Evolutionary conservation across 2,113 vertebrate genomes (phyloP), one percentile per base, ranked within the genome.

Genomic region (Pipa parva): DNA sequence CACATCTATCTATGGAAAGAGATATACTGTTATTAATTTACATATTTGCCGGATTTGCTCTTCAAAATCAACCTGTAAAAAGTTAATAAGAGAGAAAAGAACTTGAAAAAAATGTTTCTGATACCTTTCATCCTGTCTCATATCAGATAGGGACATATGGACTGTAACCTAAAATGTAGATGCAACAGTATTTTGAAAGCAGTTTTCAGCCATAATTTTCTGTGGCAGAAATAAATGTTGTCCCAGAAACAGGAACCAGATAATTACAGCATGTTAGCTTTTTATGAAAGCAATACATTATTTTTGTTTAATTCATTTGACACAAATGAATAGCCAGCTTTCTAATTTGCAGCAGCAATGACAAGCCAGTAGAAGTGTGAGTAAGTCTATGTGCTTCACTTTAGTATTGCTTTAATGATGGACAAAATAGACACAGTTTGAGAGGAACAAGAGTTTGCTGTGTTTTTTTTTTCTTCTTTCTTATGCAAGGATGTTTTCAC

Each of bases 401-500:
- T 54, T 71, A 48, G 54, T 61, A 71, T 74, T 60, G 31, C 68
- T 75, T 50, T 64, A 76, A 72, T 63, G 63, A 50, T 0, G 0
- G 42, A 58, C 13, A 74, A 63, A 77, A 73, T 75, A 48, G 60
- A n/a, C 26, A 37, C 60, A 71, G 78, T 64, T 74, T 57, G 17
- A 55, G 50, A 73, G 55, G 36, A 20, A 75, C 81, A 65, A 68
- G 25, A 57, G 79, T 80, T 77, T 77, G 72, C 72, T 78, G 69
- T 79, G 83, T 73, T 71, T 78, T 81, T 73, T 71, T 78, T 81
- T 74, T 73, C 69, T 74, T 75, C 74, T 84, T 82, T 74, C 74
- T 84, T 88, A 85, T 87, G 80, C 77, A 74, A 74, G 85, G 87
- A 90, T 89, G 84, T 80, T 84, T 81, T 84, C 83, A 79, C 82